A percentile compares a stretch with the other conserved stretches of the same genome.
phyloP scores from a whole-genome alignment of 1,140 invertebrate species.

The Druon quercuslanigerum region DNA sequence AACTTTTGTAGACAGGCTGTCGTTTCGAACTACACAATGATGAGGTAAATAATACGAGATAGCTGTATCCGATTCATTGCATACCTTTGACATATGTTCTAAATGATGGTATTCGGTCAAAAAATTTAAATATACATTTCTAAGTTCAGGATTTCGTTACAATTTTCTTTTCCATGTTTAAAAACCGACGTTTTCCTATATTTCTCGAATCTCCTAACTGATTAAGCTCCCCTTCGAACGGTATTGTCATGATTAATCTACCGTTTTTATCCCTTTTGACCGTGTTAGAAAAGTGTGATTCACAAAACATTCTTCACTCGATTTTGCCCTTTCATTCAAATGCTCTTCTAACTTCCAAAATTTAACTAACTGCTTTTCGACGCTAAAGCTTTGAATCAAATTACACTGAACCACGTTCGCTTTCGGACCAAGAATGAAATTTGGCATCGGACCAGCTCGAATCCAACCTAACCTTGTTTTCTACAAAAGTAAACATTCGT shows the following conservation, averaged over 20 bases:
- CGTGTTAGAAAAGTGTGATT: too few species aligned
- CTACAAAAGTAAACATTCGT: too few species aligned
- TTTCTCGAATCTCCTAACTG: constrained; percentile 1
- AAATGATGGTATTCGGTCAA: constrained; percentile 28
- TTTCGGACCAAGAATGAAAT: too few species aligned
- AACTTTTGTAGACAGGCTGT: neutral
- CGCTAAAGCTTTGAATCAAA: too few species aligned
- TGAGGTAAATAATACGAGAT: neutral
- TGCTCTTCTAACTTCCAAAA: too few species aligned
- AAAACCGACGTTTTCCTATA: constrained; percentile 11
- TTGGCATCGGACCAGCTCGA: too few species aligned
- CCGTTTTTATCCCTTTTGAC: too few species aligned
- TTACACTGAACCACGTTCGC: too few species aligned
- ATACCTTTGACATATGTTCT: constrained; percentile 33
- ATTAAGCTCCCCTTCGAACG: neutral
- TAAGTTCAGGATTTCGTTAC: neutral
- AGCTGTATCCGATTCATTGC: neutral
- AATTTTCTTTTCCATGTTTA: constrained; percentile 5
- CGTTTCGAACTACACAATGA: neutral
- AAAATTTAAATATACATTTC: constrained; percentile 25
- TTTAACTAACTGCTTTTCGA: too few species aligned
- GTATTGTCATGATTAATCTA: constrained; percentile 26
- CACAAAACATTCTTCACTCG: too few species aligned
- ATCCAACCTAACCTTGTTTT: too few species aligned
- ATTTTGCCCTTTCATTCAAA: too few species aligned